Percentiles rank a stretch among this genome's conserved stretches.
phyloP scores from a whole-genome alignment of 2,888 invertebrate genomes.

The Torymus texanus region DNA sequence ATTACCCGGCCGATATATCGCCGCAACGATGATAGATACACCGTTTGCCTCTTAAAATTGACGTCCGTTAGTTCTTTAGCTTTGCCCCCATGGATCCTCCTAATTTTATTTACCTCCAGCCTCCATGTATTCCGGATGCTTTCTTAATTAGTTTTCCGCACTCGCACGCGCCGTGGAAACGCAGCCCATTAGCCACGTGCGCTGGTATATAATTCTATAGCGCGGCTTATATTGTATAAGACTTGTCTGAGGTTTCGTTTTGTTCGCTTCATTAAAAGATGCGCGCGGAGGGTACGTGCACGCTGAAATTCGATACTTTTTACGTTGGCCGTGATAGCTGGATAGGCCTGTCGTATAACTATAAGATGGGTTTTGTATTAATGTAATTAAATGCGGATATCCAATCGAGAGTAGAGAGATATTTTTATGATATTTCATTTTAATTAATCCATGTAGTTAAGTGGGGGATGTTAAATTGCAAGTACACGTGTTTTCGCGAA shows the following conservation, averaged over 20 bases:
- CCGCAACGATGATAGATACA: conserved; percentile 18
- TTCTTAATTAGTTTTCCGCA: conserved; percentile 44
- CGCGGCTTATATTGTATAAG: neutral
- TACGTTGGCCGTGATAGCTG: neutral
- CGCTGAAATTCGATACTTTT: conserved; percentile 38
- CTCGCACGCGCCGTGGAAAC: neutral
- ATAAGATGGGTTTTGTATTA: too few species aligned
- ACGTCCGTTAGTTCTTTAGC: neutral
- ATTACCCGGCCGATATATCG: conserved; percentile 23
- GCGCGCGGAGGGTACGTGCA: too few species aligned
- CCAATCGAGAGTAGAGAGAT: too few species aligned
- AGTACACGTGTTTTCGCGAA: too few species aligned
- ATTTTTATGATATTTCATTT: too few species aligned
- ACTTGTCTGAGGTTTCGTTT: neutral
- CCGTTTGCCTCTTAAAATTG: conserved; percentile 45
- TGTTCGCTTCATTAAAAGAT: neutral
- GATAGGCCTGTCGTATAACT: neutral
- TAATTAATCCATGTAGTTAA: too few species aligned
- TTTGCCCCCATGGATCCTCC: too few species aligned
- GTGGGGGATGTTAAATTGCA: too few species aligned
- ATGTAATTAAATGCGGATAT: too few species aligned
- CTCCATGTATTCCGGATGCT: conserved; percentile 13
- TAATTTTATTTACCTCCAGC: neutral
- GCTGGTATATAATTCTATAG: conserved; percentile 9
- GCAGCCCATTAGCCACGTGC: conserved; percentile 14